Evolutionary conservation across 2,113 vertebrate species (phyloP).

Genomic region (Desmodus rotundus): DNA sequence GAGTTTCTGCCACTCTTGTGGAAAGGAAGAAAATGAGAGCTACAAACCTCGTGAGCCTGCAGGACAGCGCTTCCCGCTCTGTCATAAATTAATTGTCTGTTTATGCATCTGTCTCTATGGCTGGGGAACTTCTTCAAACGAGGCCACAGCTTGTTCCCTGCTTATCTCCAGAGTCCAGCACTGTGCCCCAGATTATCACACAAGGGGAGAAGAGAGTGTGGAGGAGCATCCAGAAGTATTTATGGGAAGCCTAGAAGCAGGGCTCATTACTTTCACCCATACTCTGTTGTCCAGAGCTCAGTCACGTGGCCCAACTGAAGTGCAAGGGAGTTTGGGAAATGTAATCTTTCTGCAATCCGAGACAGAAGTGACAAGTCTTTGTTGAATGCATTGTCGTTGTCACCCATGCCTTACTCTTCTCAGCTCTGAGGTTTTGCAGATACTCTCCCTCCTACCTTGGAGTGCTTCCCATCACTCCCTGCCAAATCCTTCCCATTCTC

Average conservation of each 20-base stretch:
- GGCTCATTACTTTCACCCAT: neutral
- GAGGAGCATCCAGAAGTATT: neutral
- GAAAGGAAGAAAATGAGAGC: too few relatives aligned
- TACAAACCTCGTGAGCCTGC: neutral
- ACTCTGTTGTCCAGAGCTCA: neutral
- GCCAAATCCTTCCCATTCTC: neutral
- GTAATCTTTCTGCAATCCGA: neutral
- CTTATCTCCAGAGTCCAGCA: neutral
- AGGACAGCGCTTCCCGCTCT: neutral
- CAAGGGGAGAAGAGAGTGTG: neutral
- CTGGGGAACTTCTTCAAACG: neutral
- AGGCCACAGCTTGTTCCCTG: neutral
- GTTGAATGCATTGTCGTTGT: neutral
- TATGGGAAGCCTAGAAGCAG: neutral
- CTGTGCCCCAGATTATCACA: neutral
- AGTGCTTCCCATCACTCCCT: neutral
- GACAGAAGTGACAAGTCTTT: neutral
- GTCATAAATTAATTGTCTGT: neutral
- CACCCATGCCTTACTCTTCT: neutral
- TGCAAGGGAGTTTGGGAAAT: neutral
- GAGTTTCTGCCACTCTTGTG: neutral
- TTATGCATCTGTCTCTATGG: neutral
- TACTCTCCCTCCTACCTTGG: neutral
- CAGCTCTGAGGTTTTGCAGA: neutral
- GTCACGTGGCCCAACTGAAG: neutral